phyloP scores from a whole-genome alignment of 2,888 invertebrate genomes.

The Drosophila neutralis region DNA sequence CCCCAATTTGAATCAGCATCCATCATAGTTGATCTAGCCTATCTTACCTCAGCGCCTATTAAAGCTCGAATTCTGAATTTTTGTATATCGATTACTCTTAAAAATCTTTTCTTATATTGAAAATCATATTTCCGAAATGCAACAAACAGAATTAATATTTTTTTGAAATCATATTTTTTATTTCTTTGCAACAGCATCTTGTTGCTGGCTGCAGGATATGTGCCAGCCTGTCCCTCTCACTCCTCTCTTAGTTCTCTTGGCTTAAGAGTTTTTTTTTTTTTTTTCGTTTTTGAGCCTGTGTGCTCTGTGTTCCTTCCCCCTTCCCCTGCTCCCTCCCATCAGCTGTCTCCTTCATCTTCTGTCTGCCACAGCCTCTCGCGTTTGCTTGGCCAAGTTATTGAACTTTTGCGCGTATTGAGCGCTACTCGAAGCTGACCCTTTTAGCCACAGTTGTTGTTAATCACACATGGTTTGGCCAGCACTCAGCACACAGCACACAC shows the following conservation, averaged over 20 bases:
- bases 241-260: neutral
- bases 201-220: neutral
- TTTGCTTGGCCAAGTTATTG: conserved; percentile 54
- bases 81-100: neutral
- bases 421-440: conserved; percentile 37
- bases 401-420: conserved; percentile 33
- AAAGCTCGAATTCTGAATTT: neutral
- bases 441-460: conserved; percentile 57
- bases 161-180: neutral
- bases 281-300: neutral
- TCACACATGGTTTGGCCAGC: conserved; percentile 66
- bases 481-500: conserved; percentile 24
- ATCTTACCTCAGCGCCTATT: neutral
- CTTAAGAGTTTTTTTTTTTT: neutral
- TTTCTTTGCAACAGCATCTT: neutral
- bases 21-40: neutral
- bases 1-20: neutral
- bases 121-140: neutral
- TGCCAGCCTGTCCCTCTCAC: neutral
- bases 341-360: neutral
- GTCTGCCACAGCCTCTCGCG: conserved; percentile 8
- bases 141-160: neutral
- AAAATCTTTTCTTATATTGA: neutral
- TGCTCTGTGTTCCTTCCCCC: neutral
- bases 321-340: neutral